Evolutionary conservation across 2,888 invertebrate genomes (phyloP), one percentile per base, ranked within the genome.

Genomic region (Epirrhoe tristata): DNA sequence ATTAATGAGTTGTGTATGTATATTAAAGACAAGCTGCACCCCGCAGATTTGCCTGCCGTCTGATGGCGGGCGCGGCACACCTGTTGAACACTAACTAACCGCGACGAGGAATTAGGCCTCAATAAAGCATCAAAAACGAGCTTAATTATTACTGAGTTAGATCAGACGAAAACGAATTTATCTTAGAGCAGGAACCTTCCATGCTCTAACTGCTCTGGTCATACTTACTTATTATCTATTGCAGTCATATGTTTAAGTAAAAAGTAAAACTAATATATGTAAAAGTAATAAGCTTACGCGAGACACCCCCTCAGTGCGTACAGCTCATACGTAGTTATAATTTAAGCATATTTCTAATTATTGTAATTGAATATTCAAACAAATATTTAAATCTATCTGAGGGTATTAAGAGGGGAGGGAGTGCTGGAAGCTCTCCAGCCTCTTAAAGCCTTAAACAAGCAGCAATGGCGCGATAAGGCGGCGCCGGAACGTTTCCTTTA

Each of bases 371-470:
- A n/a, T n/a, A n/a, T n/a, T n/a, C n/a, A n/a, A n/a, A 46, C 31
- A 31, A 7, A 58, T 63, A 46, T 52, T 46, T 58, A 46, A 17
- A 52, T 52, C 43, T 34, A 34, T 8, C 16, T 16, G 16, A 34
- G 7, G 32, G 50, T 16, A 17, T 48, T 1, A 7, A 48, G 12
- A 12, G n/a, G n/a, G 36, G 36, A 17, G 34, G 7, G 14, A 36
- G 58, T 5, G 46, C 48, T 64, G 63, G 63, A 58, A 17, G 48
- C 39, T 48, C 31, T 53, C 63, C 63, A 64, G 56, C 56, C 59
- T 39, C 59, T 16, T 51, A 51, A 46, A 58, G 51, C 53, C 53
- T 53, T 63, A 58, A 58, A 58, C 63, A 64, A 64, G 39, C 12
- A 10, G 39, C 39, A 3, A 12, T 12, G 24, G 39, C 39, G 12